Base-by-base conservation (phyloP, 2,113 vertebrate genomes). In the Myotis davidii region DNA sequence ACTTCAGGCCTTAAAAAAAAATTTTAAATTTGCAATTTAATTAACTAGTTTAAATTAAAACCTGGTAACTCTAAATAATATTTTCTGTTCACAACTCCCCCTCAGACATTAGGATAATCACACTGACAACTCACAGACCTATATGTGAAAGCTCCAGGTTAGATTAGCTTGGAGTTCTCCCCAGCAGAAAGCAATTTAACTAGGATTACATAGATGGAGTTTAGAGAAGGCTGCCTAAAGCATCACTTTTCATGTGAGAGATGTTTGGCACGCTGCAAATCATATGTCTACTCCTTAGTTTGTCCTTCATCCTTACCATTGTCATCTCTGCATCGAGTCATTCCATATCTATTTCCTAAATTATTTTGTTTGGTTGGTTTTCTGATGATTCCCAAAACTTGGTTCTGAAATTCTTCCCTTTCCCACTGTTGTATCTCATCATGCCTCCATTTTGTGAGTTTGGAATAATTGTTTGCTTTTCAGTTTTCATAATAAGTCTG, bases 41-140 rank as follows among this genome's bases (percentile, higher is more conserved):
- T 85, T 78, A 82, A 54, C 5, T 59, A 83, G 79, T 88, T 95
- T 93, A 70, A 96, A 67, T 96, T 90, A 79, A 84, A 96, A 50
- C 17, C 18, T n/a, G 1, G 8, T 50, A 37, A 73, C 29, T 48
- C 59, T 77, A 94, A 74, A 61, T 73, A 21, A 17, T 72, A 34
- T 56, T 93, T 82, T 70, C 25, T 95, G 6, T n/a, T 42, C 14
- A 45, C 32, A 25, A 27, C 25, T n/a, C 1, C 52, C 12, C 18
- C 20, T 81, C 45, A 23, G 20, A 39, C 34, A 79, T 34, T 39
- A 90, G 69, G 78, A 64, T 45, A 74, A 37, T 54, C 17, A 50
- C 8, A 70, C 13, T 27, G 87, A 77, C 10, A 92, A 27, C 34
- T 90, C 65, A 77, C 61, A 72, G 5, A 37, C 5, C 45, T 72